These are phyloP conservation scores for Galendromus occidentalis DNA, from an alignment of 1,140 invertebrate species.

Conservation along the genomic window DNA sequence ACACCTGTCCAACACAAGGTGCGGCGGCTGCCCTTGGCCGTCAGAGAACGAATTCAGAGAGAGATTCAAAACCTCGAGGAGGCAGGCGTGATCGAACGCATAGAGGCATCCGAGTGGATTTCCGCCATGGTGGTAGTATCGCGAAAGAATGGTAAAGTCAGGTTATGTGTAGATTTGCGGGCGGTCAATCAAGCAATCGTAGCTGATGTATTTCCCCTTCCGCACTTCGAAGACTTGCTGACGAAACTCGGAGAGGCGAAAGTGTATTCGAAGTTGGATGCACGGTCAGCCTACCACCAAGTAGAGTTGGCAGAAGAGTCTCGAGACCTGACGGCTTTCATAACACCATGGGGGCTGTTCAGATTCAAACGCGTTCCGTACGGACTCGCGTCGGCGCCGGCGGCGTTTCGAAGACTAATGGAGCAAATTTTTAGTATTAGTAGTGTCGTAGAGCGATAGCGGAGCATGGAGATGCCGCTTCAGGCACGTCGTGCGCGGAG, in stretches of 20 bases:
- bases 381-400: no score
- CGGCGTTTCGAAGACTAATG: no score
- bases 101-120: not conserved
- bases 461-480: no score
- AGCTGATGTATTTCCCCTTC: constrained; percentile 11
- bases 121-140: constrained; percentile 4
- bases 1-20: not conserved
- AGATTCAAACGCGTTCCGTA: no score
- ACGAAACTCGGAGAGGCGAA: not conserved
- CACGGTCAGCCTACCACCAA: constrained; percentile 12
- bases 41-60: not conserved
- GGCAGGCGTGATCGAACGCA: not conserved
- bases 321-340: no score
- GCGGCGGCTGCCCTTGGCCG: not conserved
- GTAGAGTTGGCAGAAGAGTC: constrained; percentile 10
- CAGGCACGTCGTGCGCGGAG: no score
- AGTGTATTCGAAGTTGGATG: constrained; percentile 11
- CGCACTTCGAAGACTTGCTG: constrained; percentile 9
- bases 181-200: constrained; percentile 3
- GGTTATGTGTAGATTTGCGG: constrained; percentile 6
- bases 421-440: no score
- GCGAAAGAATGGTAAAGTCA: not conserved
- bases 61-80: not conserved
- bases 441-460: no score
- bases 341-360: no score